A percentile compares a stretch with the other conserved stretches of the same genome.
Evolutionary conservation across 1,140 invertebrate genomes (phyloP).

Genomic region (Leptinotarsa defecta): DNA sequence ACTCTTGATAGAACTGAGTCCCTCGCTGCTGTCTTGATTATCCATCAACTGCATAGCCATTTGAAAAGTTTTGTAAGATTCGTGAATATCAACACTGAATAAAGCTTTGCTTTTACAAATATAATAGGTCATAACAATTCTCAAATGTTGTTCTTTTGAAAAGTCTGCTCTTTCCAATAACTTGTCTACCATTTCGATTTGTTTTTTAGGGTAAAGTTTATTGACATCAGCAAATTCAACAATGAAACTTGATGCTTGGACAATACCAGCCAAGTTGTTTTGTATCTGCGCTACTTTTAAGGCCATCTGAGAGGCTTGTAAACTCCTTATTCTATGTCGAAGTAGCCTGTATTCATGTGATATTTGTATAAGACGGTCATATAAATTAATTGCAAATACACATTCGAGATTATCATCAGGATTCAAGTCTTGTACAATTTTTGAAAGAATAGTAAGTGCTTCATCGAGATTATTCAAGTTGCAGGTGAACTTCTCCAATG

Average conservation of each 20-base stretch:
- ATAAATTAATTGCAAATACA: not conserved
- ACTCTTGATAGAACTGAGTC: not conserved
- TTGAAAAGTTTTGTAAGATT: constrained; percentile 4
- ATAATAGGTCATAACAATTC: constrained; percentile 16
- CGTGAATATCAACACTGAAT: not conserved
- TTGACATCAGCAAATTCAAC: constrained; percentile 16
- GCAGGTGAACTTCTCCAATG: not conserved
- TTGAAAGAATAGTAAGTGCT: constrained; percentile 6
- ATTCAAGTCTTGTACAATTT: not conserved
- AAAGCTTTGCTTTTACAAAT: constrained; percentile 21
- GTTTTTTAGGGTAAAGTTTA: not conserved
- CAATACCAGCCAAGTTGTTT: constrained; percentile 1
- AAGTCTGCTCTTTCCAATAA: not conserved
- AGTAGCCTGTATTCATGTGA: constrained; percentile 21
- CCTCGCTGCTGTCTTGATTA: not conserved
- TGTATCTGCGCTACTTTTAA: constrained; percentile 16
- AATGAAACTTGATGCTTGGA: constrained; percentile 10
- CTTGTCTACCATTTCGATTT: constrained; percentile 4
- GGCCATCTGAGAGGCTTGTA: constrained; percentile 20
- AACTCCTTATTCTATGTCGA: not conserved
- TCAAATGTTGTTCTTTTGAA: not conserved
- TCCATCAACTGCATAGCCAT: not conserved
- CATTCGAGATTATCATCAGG: not conserved
- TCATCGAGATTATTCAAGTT: constrained; percentile 21
- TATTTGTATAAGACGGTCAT: constrained; percentile 10